Evolutionary conservation across 1,140 invertebrate species (phyloP).

Genomic region (Calephelis virginiensis): DNA sequence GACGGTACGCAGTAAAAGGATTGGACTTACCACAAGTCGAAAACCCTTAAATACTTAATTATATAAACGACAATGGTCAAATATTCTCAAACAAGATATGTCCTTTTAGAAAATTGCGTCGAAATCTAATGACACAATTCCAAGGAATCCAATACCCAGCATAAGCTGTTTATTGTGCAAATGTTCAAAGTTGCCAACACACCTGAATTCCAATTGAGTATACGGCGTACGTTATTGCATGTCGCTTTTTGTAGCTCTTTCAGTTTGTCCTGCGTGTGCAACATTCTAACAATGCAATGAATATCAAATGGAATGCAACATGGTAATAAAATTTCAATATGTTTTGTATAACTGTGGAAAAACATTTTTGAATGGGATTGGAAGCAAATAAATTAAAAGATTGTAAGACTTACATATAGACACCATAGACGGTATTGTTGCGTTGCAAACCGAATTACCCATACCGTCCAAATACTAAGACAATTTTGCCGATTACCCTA

Average conservation of each 20-base stretch:
- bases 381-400: too few species aligned
- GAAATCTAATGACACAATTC: neutral
- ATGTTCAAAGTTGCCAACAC: neutral
- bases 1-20: too few species aligned
- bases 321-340: neutral
- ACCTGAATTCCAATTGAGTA: constrained; percentile 8
- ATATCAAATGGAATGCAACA: neutral
- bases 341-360: too few species aligned
- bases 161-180: neutral
- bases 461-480: too few species aligned
- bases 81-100: neutral
- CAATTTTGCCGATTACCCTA: too few species aligned
- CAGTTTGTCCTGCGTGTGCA: neutral
- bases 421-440: too few species aligned
- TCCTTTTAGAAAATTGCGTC: neutral
- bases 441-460: too few species aligned
- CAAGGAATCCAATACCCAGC: neutral
- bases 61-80: too few species aligned
- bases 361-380: too few species aligned
- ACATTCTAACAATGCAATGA: constrained; percentile 11
- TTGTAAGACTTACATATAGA: too few species aligned
- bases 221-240: constrained; percentile 4
- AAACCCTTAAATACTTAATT: too few species aligned
- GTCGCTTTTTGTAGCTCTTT: constrained; percentile 4
- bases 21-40: too few species aligned